Evolutionary conservation across 2,797 vertebrate genomes (phyloP), one percentile per base, ranked within the genome.

Genomic region (Taenioides sp.): DNA sequence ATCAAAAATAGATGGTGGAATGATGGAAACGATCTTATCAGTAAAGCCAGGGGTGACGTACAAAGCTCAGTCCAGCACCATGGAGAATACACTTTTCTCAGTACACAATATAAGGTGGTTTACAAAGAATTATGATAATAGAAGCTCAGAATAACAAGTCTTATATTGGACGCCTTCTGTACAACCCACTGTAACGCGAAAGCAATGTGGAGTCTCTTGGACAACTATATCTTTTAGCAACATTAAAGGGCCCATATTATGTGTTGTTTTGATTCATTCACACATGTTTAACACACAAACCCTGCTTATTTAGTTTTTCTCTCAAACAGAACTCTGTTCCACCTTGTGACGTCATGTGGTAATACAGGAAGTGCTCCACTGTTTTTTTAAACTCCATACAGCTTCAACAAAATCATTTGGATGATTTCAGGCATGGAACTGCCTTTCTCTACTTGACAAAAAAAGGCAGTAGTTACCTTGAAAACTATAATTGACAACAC

Each of bases 1-100:
- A 88, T 86, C 75, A 81, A 84, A 89, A 87, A 82, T 81, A 85
- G 70, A 90, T 79, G 81, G 69, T 73, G 66, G n/a, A 37, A 37
- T 66, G 28, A 28, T 47, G 54, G 81, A 84, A 85, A 80, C 11
- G 70, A 90, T 89, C 71, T 84, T 80, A 86, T 91, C 86, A 80
- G 81, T 74, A 80, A 87, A 87, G 80, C 79, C 83, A 73, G 47
- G 73, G 75, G 25, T 72, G 82, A 83, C 74, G 71, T 67, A 50
- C 67, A 79, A 64, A 71, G 82, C 31, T 62, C 63, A 75, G 71
- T 68, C 60, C 68, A 65, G 6, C 71, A 70, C 67, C 79, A 25
- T 61, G 73, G 77, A 80, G 79, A 88, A 86, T 79, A 73, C 55
- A 69, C 80, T 75, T 87, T 75, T 73, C 6, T 18, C 74, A 74